Conservation (phyloP, 1,140 invertebrate species). For the Whitmania pigra region DNA sequence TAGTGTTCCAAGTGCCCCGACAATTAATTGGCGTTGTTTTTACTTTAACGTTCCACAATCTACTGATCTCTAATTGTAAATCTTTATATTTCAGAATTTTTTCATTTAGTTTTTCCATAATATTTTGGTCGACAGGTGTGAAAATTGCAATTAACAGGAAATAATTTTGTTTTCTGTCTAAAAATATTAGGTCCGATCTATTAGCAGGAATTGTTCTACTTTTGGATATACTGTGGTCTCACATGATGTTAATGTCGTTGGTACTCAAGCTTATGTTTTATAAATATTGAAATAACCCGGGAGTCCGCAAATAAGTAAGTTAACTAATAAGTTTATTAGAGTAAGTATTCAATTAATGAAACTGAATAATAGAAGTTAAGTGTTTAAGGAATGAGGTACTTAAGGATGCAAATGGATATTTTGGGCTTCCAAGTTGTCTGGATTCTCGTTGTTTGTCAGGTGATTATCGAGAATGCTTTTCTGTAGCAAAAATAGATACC, state of each 20-base stretch:
- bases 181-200: background rate
- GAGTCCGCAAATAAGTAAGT: too few relatives aligned
- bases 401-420: too few relatives aligned
- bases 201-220: background rate
- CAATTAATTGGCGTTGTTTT: background rate
- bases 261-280: too few relatives aligned
- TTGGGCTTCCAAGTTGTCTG: too few relatives aligned
- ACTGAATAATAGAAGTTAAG: too few relatives aligned
- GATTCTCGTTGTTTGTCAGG: too few relatives aligned
- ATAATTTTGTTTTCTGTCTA: background rate
- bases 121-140: background rate
- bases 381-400: too few relatives aligned
- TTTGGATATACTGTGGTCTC: background rate
- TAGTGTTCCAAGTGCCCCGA: background rate
- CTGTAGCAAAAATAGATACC: too few relatives aligned
- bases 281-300: too few relatives aligned
- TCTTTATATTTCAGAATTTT: background rate
- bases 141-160: background rate
- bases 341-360: too few relatives aligned
- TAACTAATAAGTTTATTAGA: too few relatives aligned
- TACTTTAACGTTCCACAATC: background rate
- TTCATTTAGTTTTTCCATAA: background rate
- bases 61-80: background rate
- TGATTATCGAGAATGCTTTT: too few relatives aligned
- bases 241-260: background rate